phyloP scores from a whole-genome alignment of 2,888 invertebrate genomes.

The Phortica okadai region DNA sequence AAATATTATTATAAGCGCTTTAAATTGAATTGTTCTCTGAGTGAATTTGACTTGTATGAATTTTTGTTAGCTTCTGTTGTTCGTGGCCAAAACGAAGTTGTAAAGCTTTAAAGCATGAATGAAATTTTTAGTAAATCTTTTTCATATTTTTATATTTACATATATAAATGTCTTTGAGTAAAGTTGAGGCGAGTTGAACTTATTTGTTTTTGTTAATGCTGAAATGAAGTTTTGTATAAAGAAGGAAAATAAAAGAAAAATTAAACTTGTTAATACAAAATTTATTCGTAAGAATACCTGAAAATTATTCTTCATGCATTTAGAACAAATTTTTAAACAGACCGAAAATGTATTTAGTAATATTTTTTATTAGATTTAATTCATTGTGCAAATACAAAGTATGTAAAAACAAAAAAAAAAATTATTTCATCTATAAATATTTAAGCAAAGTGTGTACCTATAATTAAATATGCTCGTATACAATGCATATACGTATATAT shows the following conservation, averaged over 20 bases:
- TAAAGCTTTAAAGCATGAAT: not conserved
- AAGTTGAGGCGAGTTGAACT: not conserved
- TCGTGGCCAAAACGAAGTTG: too few species aligned
- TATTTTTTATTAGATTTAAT: conserved; percentile 15
- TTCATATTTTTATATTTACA: not conserved
- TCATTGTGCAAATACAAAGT: conserved; percentile 13
- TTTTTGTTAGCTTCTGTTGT: too few species aligned
- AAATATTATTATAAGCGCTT: not conserved
- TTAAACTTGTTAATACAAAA: too few species aligned
- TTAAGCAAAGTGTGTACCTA: conserved; percentile 22
- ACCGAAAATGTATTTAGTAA: too few species aligned
- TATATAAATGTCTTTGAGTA: conserved; percentile 4
- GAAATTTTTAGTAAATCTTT: not conserved
- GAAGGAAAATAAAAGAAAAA: too few species aligned
- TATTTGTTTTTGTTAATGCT: too few species aligned
- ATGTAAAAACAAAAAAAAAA: conserved; percentile 28
- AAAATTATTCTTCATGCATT: conserved; percentile 17
- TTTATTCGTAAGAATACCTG: not conserved
- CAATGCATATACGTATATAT: conserved; percentile 21
- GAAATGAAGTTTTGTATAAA: too few species aligned
- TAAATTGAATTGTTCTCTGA: too few species aligned
- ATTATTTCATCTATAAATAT: conserved; percentile 25
- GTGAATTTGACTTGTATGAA: too few species aligned
- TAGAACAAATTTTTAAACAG: conserved; percentile 9
- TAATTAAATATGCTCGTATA: conserved; percentile 2